Conservation (phyloP, 2,113 vertebrate species). For the Gracilinanus agilis region DNA sequence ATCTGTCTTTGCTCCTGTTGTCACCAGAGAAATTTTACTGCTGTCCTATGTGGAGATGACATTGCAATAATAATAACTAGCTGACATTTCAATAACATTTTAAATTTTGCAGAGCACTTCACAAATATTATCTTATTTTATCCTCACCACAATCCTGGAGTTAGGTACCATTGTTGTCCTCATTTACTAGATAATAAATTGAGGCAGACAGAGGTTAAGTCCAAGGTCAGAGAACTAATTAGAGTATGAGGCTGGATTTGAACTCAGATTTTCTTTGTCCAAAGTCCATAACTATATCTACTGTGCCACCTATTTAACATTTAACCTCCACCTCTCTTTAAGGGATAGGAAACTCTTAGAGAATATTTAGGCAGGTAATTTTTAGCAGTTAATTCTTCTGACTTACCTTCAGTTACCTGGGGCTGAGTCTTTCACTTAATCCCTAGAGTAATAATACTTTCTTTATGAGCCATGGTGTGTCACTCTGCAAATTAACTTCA, state of each 20-base stretch:
- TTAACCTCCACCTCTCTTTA: background rate
- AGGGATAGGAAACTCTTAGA: background rate
- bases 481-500: background rate
- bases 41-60: background rate
- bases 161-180: background rate
- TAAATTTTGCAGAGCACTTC: background rate
- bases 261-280: background rate
- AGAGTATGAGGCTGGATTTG: background rate
- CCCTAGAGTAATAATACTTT: background rate
- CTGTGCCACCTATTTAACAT: background rate
- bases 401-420: background rate
- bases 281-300: background rate
- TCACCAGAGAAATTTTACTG: background rate
- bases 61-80: background rate
- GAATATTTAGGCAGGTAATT: background rate
- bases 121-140: background rate
- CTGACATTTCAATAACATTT: background rate
- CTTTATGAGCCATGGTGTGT: background rate
- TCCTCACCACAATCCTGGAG: background rate
- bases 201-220: background rate
- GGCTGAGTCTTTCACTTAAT: background rate
- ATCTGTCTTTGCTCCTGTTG: background rate
- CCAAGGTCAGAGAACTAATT: background rate
- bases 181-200: background rate
- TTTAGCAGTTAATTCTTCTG: background rate